These are phyloP conservation scores for Yoshiicerus persimilis DNA, from an alignment of 1,140 invertebrate genomes.

Conservation along the genomic window DNA sequence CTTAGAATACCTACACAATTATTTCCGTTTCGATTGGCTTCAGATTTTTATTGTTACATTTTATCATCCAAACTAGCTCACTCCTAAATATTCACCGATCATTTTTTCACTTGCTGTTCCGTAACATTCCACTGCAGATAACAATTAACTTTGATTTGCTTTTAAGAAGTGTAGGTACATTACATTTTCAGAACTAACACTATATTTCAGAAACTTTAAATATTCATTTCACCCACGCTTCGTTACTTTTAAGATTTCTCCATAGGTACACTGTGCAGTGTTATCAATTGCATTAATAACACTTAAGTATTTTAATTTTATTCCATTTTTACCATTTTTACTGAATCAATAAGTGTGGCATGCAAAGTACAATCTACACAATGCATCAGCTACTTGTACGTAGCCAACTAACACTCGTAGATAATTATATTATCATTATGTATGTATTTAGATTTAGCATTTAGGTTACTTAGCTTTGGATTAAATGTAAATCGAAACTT, in stretches of 20 bases:
- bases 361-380: background rate
- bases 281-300: background rate
- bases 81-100: no score
- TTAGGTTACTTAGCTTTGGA: no score
- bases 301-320: background rate
- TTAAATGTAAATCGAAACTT: background rate
- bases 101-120: no score
- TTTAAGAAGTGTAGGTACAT: background rate
- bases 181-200: background rate
- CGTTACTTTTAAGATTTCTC: background rate
- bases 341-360: background rate
- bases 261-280: background rate
- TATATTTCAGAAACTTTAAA: background rate
- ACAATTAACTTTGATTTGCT: background rate
- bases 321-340: background rate
- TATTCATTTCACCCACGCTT: background rate
- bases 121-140: no score
- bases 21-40: no score
- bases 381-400: background rate
- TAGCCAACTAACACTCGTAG: background rate
- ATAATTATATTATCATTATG: background rate
- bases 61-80: no score
- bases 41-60: no score
- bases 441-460: no score
- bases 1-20: no score